Conservation (phyloP, 2,113 vertebrate species). For the Ascaphus truei region DNA sequence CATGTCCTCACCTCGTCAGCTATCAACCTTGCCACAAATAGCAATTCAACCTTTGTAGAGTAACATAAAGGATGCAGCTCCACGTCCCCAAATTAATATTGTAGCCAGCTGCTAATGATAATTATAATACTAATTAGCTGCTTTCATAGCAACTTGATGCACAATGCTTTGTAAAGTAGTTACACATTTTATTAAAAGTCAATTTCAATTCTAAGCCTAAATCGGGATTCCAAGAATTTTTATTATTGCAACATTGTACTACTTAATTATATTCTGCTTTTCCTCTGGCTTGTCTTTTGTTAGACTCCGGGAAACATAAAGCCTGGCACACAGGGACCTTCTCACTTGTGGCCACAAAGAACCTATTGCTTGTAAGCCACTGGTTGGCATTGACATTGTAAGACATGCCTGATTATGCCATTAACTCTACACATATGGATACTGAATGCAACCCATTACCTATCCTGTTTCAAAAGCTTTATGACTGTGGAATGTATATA, state of each 20-base stretch:
- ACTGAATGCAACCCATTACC: too few relatives aligned
- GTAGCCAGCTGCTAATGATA: slow-evolving; percentile 29
- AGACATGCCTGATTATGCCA: background rate
- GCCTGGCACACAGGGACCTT: slow-evolving; percentile 1
- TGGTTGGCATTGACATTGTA: slow-evolving; percentile 10
- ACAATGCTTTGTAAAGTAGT: slow-evolving; percentile 5
- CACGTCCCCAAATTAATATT: slow-evolving; percentile 1
- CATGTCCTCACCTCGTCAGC: background rate
- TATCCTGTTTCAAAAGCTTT: too few relatives aligned
- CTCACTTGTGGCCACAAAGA: background rate
- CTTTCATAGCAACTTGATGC: slow-evolving; percentile 27
- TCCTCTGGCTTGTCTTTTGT: background rate
- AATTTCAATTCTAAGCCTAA: slow-evolving; percentile 1
- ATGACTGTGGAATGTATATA: too few relatives aligned
- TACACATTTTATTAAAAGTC: slow-evolving; percentile 33
- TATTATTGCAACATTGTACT: background rate
- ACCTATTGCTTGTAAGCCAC: slow-evolving; percentile 12
- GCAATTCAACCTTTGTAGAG: slow-evolving; percentile 11
- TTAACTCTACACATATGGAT: too few relatives aligned
- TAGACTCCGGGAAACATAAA: background rate
- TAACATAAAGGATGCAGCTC: slow-evolving; percentile 8
- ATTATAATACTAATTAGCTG: slow-evolving; percentile 33
- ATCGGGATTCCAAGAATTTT: background rate
- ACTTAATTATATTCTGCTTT: background rate
- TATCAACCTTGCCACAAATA: background rate